phyloP scores from a whole-genome alignment of 35 echinoderm and acorn worm species.

The Ophioderma brevispina region DNA sequence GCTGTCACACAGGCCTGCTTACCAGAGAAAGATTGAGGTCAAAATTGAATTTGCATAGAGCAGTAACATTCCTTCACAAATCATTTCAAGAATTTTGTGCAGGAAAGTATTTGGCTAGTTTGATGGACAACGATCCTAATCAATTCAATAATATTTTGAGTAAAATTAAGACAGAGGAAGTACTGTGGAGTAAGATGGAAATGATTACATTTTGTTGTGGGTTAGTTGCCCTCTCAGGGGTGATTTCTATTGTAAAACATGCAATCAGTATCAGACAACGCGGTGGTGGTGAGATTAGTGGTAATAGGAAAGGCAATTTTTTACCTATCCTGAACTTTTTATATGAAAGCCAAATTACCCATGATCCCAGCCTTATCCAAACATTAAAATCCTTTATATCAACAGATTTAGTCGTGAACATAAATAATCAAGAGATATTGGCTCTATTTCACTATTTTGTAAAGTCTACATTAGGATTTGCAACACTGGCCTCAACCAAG shows the following conservation, averaged over 20 bases:
- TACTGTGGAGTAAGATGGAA: neutral
- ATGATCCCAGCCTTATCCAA: neutral
- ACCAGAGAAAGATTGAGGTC: neutral
- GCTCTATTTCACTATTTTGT: neutral
- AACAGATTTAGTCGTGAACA: neutral
- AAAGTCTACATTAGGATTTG: neutral
- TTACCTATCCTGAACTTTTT: neutral
- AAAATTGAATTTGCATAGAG: neutral
- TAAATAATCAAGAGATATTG: neutral
- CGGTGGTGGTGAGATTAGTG: neutral
- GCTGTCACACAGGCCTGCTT: conserved; percentile 11
- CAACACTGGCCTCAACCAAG: neutral
- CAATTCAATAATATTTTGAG: neutral
- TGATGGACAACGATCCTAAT: neutral
- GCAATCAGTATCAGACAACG: neutral
- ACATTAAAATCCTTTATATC: neutral
- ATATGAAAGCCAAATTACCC: neutral
- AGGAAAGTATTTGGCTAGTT: conserved; percentile 9
- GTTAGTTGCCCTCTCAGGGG: neutral
- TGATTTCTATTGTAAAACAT: neutral
- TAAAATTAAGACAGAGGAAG: neutral
- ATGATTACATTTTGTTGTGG: neutral
- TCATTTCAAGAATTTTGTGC: conserved; percentile 39
- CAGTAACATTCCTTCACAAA: conserved; percentile 7
- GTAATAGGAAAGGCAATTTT: neutral